Percentiles rank a stretch among this genome's conserved stretches.
phyloP scores from a whole-genome alignment of 92 coral and sea anemone genomes.

The Siderastrea siderea region DNA sequence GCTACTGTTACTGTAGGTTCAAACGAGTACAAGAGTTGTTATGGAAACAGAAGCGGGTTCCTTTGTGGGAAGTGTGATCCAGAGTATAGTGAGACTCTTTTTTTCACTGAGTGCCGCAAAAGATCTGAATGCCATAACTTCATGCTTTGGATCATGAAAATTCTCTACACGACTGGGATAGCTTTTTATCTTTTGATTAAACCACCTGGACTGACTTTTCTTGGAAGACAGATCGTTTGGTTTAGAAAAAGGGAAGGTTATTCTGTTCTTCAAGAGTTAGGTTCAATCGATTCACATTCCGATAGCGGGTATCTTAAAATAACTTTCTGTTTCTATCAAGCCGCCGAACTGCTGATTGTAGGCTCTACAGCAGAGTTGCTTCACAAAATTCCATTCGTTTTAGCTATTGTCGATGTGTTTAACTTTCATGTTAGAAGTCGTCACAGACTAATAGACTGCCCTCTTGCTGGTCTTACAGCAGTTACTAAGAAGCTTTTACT shows the following conservation, averaged over 20 bases:
- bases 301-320: slow-evolving; percentile 76
- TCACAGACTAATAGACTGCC: slow-evolving; percentile 59
- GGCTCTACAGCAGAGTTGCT: slow-evolving; percentile 38
- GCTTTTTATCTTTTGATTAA: slow-evolving; percentile 39
- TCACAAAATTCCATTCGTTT: slow-evolving; percentile 34
- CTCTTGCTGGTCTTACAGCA: slow-evolving; percentile 83
- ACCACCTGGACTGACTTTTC: slow-evolving; percentile 18
- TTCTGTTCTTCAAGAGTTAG: not conserved
- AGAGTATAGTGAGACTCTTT: slow-evolving; percentile 69
- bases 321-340: slow-evolving; percentile 88
- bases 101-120: slow-evolving; percentile 61
- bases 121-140: slow-evolving; percentile 39
- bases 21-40: slow-evolving; percentile 59
- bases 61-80: slow-evolving; percentile 75
- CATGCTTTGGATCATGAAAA: slow-evolving; percentile 69
- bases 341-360: slow-evolving; percentile 70
- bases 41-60: slow-evolving; percentile 67
- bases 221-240: slow-evolving; percentile 22
- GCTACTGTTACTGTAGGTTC: slow-evolving; percentile 40
- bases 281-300: not conserved
- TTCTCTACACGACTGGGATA: slow-evolving; percentile 23
- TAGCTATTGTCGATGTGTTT: slow-evolving; percentile 66
- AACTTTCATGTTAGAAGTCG: slow-evolving; percentile 70
- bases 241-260: not conserved
- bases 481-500: slow-evolving; percentile 82